Base-by-base conservation (phyloP, 2,797 vertebrate species). In the Alca torda region DNA sequence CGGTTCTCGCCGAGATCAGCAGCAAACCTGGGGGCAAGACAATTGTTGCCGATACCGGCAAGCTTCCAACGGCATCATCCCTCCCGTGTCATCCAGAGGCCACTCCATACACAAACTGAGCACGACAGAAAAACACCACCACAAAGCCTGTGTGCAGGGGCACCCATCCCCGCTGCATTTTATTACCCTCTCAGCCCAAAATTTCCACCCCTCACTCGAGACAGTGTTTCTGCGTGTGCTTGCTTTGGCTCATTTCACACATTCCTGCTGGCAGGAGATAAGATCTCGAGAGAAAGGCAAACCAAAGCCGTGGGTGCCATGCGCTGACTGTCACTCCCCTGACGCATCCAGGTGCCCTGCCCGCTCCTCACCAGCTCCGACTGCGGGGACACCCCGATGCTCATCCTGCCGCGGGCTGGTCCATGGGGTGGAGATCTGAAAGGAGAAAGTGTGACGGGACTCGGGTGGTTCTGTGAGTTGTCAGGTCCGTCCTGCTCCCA, bases 241-340 rank as follows among this genome's bases (percentile, higher is more conserved):
- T 93, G 92, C 87, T 90, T 94, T 96, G 96, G 89, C 92, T 92
- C 60, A 13, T 57, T 95, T 90, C 74, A 83, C 78, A 73, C 94
- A 65, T 91, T 94, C 75, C 85, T 81, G 81, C 81, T 51, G 70
- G 78, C 69, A 74, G 79, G 48, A 80, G 92, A 95, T 92, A 95
- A 90, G 70, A 96, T 96, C 91, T 91, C 43, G 31, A 84, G 64
- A 90, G 93, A 96, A 97, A 97, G 74, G 65, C 85, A 96, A 96
- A 95, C 79, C 85, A 56, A 73, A 76, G 78, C 73, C 5, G 4
- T 77, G 83, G 65, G 87, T 92, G 75, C 79, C 73, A 39, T 37
- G 74, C 26, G 43, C 84, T 90, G 75, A 25, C 78, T 73, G 60
- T 80, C 73, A 35, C 61, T 65, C 33, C 54, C 86, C 82, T 53